A percentile compares a stretch with the other conserved stretches of the same genome.
Evolutionary conservation across 2,888 invertebrate species (phyloP).

Genomic region (Melieria crassipennis): DNA sequence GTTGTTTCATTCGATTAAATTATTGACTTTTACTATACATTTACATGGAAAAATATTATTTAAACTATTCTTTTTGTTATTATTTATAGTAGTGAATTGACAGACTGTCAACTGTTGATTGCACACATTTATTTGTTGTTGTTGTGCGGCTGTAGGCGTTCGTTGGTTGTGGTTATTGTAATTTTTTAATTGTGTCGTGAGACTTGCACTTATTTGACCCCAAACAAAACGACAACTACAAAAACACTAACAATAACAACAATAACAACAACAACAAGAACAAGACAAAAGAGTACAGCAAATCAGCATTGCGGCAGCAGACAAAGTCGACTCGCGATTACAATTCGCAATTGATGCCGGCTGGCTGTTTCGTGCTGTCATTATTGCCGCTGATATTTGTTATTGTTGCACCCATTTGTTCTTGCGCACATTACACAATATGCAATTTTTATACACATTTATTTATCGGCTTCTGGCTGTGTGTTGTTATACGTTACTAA

Average conservation of each 20-base stretch:
- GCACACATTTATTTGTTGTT: neutral
- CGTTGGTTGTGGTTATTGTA: conserved; percentile 23
- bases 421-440: too few relatives aligned
- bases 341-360: neutral
- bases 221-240: neutral
- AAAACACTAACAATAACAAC: neutral
- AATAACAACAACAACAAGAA: too few relatives aligned
- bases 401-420: too few relatives aligned
- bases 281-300: too few relatives aligned
- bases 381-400: too few relatives aligned
- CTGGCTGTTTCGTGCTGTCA: neutral
- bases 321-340: neutral
- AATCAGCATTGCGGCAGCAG: too few relatives aligned
- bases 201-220: conserved; percentile 55
- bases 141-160: conserved; percentile 14
- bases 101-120: too few relatives aligned
- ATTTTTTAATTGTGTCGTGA: conserved; percentile 52
- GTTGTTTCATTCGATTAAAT: too few relatives aligned
- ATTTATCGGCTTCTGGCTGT: neutral
- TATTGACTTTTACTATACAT: too few relatives aligned
- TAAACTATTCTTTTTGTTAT: too few relatives aligned
- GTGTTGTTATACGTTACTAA: neutral
- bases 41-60: too few relatives aligned
- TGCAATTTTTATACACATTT: neutral
- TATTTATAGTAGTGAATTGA: too few relatives aligned